Percentiles rank a stretch among this genome's conserved stretches.
These are phyloP conservation scores for Endotricha flammealis DNA, from an alignment of 2,888 invertebrate genomes.

Conservation along the genomic window DNA sequence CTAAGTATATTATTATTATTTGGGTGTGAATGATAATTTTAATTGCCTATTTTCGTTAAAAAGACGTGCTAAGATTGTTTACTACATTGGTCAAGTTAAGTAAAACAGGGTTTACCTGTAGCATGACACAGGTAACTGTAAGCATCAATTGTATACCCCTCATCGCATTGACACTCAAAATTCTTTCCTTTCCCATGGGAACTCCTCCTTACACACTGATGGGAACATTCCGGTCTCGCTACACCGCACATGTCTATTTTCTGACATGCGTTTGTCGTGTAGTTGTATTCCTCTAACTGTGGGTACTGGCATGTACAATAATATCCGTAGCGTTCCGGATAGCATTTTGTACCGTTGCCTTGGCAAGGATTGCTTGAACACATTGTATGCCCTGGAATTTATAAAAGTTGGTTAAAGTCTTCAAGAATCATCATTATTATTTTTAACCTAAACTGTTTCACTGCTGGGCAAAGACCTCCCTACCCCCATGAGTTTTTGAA, in stretches of 20 bases:
- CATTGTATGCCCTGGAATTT: constrained; percentile 47
- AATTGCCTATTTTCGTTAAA: too few relatives aligned
- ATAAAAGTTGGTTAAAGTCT: background rate
- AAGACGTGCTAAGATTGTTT: too few relatives aligned
- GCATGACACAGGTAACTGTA: constrained; percentile 47
- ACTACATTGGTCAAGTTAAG: too few relatives aligned
- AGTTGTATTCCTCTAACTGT: constrained; percentile 43
- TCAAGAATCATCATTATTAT: too few relatives aligned
- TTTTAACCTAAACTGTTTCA: too few relatives aligned
- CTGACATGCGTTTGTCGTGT: constrained; percentile 49
- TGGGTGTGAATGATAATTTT: too few relatives aligned
- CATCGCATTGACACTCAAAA: constrained; percentile 82
- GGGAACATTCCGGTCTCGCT: constrained; percentile 82
- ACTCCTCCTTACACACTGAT: constrained; percentile 81
- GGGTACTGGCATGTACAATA: constrained; percentile 73
- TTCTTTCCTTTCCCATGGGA: constrained; percentile 73
- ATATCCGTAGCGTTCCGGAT: constrained; percentile 43
- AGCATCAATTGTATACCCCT: constrained; percentile 39
- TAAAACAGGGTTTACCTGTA: constrained; percentile 43
- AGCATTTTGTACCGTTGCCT: constrained; percentile 33
- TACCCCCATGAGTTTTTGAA: too few relatives aligned
- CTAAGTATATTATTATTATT: too few relatives aligned
- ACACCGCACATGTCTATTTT: constrained; percentile 82
- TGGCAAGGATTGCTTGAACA: constrained; percentile 46
- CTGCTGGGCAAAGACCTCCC: too few relatives aligned